Evolutionary conservation across 2,113 vertebrate genomes (phyloP).

Genomic region (Paralichthys olivaceus): DNA sequence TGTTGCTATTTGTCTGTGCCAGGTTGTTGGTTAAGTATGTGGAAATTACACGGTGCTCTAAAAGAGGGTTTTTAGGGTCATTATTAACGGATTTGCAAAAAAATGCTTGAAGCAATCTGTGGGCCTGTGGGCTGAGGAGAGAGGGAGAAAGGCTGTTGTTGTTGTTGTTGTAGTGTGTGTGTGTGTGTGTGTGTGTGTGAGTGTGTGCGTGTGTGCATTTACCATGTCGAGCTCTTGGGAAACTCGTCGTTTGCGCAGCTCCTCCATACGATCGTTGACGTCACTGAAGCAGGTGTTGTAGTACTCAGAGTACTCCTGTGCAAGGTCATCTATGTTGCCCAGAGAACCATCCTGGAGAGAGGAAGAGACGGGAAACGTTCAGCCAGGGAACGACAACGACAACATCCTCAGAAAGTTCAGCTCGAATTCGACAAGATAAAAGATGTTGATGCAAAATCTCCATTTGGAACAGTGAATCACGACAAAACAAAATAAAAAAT

Average conservation of each 20-base stretch:
- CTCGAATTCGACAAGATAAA: not conserved
- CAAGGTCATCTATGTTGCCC: constrained; percentile 97
- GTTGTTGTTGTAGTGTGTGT: not conserved
- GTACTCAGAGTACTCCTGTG: constrained; percentile 96
- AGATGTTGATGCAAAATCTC: not conserved
- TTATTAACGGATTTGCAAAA: constrained; percentile 29
- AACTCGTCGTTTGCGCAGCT: constrained; percentile 91
- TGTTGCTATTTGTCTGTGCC: not conserved
- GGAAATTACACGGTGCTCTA: constrained; percentile 29
- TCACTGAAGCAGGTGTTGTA: constrained; percentile 96
- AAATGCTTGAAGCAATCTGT: constrained; percentile 10
- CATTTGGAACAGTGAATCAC: not conserved
- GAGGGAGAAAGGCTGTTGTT: not conserved
- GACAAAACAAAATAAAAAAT: not conserved
- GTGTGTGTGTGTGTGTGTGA: not conserved
- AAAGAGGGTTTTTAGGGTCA: constrained; percentile 5
- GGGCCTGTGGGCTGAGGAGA: not conserved
- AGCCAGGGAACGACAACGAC: not conserved
- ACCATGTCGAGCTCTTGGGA: constrained; percentile 96
- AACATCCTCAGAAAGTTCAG: constrained; percentile 15
- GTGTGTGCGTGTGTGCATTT: constrained; percentile 34
- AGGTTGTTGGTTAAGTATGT: constrained; percentile 21
- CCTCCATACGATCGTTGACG: constrained; percentile 96
- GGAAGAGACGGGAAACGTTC: constrained; percentile 13
- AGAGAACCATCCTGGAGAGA: constrained; percentile 92